Conservation (phyloP, 2,888 invertebrate genomes). For the Endotricha flammealis region DNA sequence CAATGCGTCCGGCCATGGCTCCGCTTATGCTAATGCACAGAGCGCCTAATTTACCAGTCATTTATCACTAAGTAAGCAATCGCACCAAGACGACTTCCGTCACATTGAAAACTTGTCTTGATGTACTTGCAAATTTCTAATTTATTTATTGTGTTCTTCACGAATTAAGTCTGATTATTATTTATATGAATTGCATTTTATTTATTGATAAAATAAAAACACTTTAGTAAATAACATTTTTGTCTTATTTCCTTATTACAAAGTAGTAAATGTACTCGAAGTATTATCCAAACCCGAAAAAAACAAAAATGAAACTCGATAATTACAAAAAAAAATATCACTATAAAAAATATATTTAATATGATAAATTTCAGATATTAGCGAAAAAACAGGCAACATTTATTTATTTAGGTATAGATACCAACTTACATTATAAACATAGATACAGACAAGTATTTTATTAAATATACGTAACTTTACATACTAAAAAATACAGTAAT, state of each 20-base stretch:
- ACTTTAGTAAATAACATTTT: constrained; percentile 3
- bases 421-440: no score
- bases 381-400: no score
- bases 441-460: no score
- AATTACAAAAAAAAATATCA: no score
- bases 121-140: constrained; percentile 50
- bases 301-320: no score
- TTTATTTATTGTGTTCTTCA: constrained; percentile 38
- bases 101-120: constrained; percentile 59
- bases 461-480: no score
- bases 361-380: no score
- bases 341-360: no score
- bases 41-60: constrained; percentile 31
- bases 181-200: constrained; percentile 7
- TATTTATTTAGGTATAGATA: no score
- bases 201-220: constrained; percentile 11
- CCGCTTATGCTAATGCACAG: constrained; percentile 51
- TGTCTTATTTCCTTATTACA: constrained; percentile 1
- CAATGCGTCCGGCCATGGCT: constrained; percentile 42
- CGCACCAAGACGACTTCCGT: constrained; percentile 64
- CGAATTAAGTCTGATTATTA: constrained; percentile 21
- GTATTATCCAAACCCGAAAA: no score
- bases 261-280: no score
- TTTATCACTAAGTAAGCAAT: constrained; percentile 38
- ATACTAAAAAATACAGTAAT: no score